Base-by-base conservation (phyloP, 2,888 invertebrate genomes). In the Lamellibrachia columna region DNA sequence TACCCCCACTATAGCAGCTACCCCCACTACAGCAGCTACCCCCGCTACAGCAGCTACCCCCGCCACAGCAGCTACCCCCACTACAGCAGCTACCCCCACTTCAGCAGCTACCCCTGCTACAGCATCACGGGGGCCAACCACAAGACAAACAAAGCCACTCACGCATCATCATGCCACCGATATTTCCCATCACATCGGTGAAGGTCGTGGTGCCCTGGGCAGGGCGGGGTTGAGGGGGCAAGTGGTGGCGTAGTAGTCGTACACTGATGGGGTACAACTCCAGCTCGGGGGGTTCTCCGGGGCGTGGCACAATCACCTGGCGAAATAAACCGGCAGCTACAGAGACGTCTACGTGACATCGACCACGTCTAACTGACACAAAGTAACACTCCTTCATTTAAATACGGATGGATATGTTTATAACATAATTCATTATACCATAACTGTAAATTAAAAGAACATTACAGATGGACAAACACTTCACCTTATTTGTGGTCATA, bases 191-290 rank as follows among this genome's bases (percentile, higher is more conserved):
- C 96, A 97, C 97, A 90, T 97, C 97, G 91, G 97, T 96, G 96
- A 96, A 96, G 15, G 96, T 94, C 92, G 95, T 96, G 55, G 96
- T 94, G 22, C 91, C 91, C 55, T 97, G 96, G 93, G 97, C 97
- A 6, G 96, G 94, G 91, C 95, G 94, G 2, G 58, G 55, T 92
- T 95, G 95, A 7, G 94, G 94, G 55, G 95, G 94, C 52, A 95
- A 93, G 94, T 97, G 97, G 96, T 98, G 98, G 75, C 98, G 97
- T 93, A 98, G 97, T 90, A 99, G 97, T 94, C 98, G 97, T 94
- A 98, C 96, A 95, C 98, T 98, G 90, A 98, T 96, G 0, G 98
- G 98, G 96, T 98, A 98, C 75, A 98, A 96, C 96, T 99, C 99
- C 92, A 99, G 96, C 95, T 98, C 98, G 0, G 98, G 95, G 7